Conservation (phyloP, 2,113 vertebrate genomes). For the Nyctibius bracteatus region DNA sequence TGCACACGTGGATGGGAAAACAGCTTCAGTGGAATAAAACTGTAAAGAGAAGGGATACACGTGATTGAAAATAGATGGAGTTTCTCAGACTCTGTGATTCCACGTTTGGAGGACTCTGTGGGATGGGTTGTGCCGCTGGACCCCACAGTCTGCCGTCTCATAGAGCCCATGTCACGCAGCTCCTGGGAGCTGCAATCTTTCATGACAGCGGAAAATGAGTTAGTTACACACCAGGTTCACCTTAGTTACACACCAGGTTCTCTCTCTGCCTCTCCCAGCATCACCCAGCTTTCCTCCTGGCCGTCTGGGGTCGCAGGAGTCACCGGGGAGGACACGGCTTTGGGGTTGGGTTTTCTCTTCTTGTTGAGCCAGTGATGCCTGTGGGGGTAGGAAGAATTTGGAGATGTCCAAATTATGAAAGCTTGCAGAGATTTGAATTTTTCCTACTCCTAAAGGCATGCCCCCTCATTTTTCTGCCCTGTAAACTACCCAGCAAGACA, state of each 20-base stretch:
- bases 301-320: rapidly evolving
- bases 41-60: neutral
- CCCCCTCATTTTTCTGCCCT: neutral
- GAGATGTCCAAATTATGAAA: neutral
- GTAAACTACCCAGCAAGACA: neutral
- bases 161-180: neutral
- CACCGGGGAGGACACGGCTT: neutral
- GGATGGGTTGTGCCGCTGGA: neutral
- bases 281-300: neutral
- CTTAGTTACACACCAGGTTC: neutral
- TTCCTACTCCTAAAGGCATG: neutral
- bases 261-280: neutral
- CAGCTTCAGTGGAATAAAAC: neutral
- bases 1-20: neutral
- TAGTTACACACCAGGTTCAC: too few relatives aligned
- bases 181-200: neutral
- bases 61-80: neutral
- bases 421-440: neutral
- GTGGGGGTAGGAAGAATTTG: neutral
- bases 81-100: neutral
- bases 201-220: neutral
- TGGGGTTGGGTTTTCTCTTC: neutral
- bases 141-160: neutral
- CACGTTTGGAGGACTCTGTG: too few relatives aligned
- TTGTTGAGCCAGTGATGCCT: neutral